Conservation (phyloP, 2,888 invertebrate species). For the Corythucha ciliata region DNA sequence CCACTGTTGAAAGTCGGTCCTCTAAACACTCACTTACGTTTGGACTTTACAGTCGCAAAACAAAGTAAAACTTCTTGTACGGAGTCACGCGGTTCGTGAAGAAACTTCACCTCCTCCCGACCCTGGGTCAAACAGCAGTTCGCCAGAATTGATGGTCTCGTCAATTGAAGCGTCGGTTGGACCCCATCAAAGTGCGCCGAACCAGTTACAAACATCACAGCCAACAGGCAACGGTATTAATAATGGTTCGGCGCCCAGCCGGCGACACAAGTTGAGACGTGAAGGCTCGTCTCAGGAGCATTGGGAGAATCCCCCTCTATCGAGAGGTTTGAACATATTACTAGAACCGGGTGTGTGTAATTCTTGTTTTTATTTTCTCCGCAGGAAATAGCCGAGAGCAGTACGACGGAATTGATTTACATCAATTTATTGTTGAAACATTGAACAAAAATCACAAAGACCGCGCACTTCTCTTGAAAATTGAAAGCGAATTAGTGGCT, state of each 20-base stretch:
- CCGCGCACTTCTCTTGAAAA: slow-evolving; percentile 68
- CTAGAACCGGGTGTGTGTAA: too few relatives aligned
- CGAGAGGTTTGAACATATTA: slow-evolving; percentile 42
- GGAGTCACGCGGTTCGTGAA: slow-evolving; percentile 85
- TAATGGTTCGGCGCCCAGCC: slow-evolving; percentile 24
- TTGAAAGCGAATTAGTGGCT: slow-evolving; percentile 77
- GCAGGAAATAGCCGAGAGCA: slow-evolving; percentile 60
- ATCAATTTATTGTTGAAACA: slow-evolving; percentile 80
- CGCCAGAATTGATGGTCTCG: slow-evolving; percentile 11
- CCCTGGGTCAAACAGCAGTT: slow-evolving; percentile 36
- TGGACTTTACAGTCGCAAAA: slow-evolving; percentile 49
- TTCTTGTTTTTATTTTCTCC: not conserved
- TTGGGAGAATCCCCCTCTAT: slow-evolving; percentile 42
- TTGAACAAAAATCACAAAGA: slow-evolving; percentile 85
- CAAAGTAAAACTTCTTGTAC: slow-evolving; percentile 73
- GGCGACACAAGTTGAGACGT: slow-evolving; percentile 42
- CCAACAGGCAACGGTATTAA: too few relatives aligned
- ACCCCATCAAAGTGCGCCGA: slow-evolving; percentile 36
- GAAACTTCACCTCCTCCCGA: slow-evolving; percentile 51
- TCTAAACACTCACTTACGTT: not conserved
- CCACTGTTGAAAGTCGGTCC: not conserved
- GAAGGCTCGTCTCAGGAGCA: slow-evolving; percentile 44
- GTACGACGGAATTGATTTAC: slow-evolving; percentile 70
- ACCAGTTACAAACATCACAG: slow-evolving; percentile 34
- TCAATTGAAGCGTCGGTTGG: slow-evolving; percentile 6